phyloP scores from a whole-genome alignment of 2,797 vertebrate species.

The Acipenser transmontanus region DNA sequence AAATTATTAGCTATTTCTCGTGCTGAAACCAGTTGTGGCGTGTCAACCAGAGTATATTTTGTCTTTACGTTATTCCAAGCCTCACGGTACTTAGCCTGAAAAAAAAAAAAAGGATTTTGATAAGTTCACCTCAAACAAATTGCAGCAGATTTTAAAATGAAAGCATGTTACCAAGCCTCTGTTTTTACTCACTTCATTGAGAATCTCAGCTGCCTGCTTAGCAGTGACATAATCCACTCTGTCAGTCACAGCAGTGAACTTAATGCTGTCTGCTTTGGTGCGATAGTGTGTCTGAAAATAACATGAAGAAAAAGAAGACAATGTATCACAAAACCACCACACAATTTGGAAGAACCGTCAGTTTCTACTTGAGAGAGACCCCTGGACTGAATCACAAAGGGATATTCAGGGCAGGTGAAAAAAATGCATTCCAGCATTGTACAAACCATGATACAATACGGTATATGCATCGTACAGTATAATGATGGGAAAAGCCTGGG shows the following conservation, averaged over 20 bases:
- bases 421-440: too few species aligned
- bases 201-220: constrained; percentile 58
- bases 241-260: constrained; percentile 60
- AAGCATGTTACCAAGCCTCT: not conserved
- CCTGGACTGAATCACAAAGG: not conserved
- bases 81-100: constrained; percentile 83
- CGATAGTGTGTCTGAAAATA: constrained; percentile 80
- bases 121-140: not conserved
- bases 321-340: not conserved
- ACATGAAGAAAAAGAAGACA: constrained; percentile 9
- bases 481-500: too few species aligned
- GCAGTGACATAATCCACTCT: constrained; percentile 65
- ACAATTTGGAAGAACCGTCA: not conserved
- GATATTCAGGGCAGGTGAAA: too few species aligned
- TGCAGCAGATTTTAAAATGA: not conserved
- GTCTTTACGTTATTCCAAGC: constrained; percentile 84
- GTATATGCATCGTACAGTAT: too few species aligned
- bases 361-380: not conserved
- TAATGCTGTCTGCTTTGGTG: constrained; percentile 62
- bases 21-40: constrained; percentile 73
- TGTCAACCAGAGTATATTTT: constrained; percentile 76
- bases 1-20: constrained; percentile 83
- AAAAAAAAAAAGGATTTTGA: not conserved
- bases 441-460: too few species aligned
- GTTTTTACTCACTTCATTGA: constrained; percentile 57